Base-by-base conservation (phyloP, 2,888 invertebrate genomes). In the Diachrysia chrysitis region DNA sequence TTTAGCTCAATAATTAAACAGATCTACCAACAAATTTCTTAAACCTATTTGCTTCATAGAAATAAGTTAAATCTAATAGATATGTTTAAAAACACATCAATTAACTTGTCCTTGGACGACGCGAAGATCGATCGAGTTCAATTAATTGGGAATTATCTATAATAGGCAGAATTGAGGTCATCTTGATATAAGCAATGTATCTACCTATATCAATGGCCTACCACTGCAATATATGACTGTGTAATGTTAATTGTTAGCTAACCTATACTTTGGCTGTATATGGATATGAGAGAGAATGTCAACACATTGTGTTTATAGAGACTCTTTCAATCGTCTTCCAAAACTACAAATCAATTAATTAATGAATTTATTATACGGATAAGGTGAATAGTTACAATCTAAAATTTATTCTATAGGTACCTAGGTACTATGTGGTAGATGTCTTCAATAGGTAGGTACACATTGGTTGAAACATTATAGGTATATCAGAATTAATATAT, bases 141-240 rank as follows among this genome's bases (percentile, higher is more conserved):
- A 72, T 56, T 51, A 72, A 61, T 23, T n/a, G 10, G 48, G 35
- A 54, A 37, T 42, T 42, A 54, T 53, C 19, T 32, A 6, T 42
- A 37, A 54, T 54, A 6, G 25, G n/a, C 9, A 23, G 16, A 16
- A 51, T 51, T 53, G 42, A 55, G 23, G 55, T 17, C 32, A 62
- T 19, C 23, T 46, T n/a, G 35, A 53, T 56, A 32, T 32, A 10
- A 25, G 29, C 58, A 16, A 17, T 57, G 19, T 32, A 35, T 53
- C 1, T 32, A 17, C 17, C 0, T 35, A n/a, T n/a, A n/a, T n/a
- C n/a, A n/a, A n/a, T n/a, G 9, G 21, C 46, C 35, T 51, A 37
- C 23, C 19, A 21, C 12, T 19, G 48, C 21, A 48, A 48, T 17
- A 23, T 10, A 58, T 1, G 25, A 17, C n/a, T 51, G 32, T 17